Conservation (phyloP, 2,888 invertebrate genomes). For the Pterostichus niger region DNA sequence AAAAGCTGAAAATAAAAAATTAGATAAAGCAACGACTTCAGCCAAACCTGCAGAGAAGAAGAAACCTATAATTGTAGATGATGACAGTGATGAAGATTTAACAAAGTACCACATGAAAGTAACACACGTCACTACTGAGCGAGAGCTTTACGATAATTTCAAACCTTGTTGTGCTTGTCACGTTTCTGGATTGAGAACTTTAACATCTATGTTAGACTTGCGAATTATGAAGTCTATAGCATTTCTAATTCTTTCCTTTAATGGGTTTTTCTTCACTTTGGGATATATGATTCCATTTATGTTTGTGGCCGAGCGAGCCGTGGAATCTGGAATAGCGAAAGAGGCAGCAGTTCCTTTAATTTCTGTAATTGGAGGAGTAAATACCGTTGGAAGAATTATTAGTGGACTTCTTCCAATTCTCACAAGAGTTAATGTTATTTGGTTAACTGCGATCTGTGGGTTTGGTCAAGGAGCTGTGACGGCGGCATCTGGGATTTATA, state of each 20-base stretch:
- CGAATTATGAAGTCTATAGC: constrained; percentile 48
- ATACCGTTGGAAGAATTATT: constrained; percentile 91
- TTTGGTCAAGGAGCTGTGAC: constrained; percentile 86
- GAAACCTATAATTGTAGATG: not conserved
- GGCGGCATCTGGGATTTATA: constrained; percentile 84
- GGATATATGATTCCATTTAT: constrained; percentile 57
- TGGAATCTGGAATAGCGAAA: constrained; percentile 77
- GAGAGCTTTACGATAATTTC: constrained; percentile 4
- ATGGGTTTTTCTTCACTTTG: constrained; percentile 64
- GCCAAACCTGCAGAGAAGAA: not conserved
- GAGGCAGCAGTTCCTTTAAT: constrained; percentile 82
- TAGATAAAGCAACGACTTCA: not conserved
- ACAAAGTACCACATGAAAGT: constrained; percentile 79
- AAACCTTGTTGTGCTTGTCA: constrained; percentile 23
- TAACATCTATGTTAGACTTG: constrained; percentile 65
- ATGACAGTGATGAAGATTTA: not conserved
- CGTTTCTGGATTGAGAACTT: constrained; percentile 34
- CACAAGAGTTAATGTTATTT: not conserved
- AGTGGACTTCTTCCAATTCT: constrained; percentile 81
- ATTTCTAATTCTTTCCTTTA: constrained; percentile 72
- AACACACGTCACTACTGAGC: constrained; percentile 79
- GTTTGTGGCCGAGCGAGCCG: constrained; percentile 81
- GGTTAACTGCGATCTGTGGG: constrained; percentile 2
- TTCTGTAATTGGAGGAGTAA: constrained; percentile 91
- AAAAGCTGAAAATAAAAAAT: not conserved